Evolutionary conservation across 1,140 invertebrate genomes (phyloP), one percentile per base, ranked within the genome.

Genomic region (Cydia strobilella): DNA sequence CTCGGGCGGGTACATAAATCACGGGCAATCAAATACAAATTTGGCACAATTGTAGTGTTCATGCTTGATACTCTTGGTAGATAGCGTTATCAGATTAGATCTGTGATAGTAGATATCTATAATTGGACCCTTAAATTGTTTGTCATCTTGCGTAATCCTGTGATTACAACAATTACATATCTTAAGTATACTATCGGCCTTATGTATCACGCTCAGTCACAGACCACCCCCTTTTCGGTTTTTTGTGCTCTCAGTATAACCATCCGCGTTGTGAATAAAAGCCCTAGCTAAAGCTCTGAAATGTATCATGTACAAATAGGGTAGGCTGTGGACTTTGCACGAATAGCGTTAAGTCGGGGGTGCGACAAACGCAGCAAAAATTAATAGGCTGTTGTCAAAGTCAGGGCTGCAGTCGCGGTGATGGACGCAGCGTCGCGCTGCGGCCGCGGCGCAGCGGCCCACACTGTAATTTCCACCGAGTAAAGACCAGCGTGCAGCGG

Each of bases 371-470:
- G 42, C 31, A 20, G 39, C 73, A 51, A 25, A 69, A 69, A 69
- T 69, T 69, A 35, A 69, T 69, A 69, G 65, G 42, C 25, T 42
- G 63, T 54, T 65, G 75, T 71, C 76, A 62, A 63, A 73, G 62
- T 48, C 74, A 65, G 20, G 74, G 54, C 54, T 59, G 54, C 54
- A 59, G 54, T 59, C 54, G 54, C 54, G 54, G 54, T 59, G 54
- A 59, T 59, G 54, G 54, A 59, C 54, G 54, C 76, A 59, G 76
- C 31, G 39, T 18, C 31, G 59, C 75, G 65, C 18, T 59, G 54
- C 20, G 18, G 54, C 20, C 54, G 20, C 54, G 18, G 54, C 54
- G 54, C 42, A 45, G 42, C 12, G 42, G 54, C 54, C 54, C 18
- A 66, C 73, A 71, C 59, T n/a, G 74, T 31, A 72, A 10, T 23